Base-by-base conservation (phyloP, 92 coral and sea anemone genomes). In the Anthopleura xanthogrammica region DNA sequence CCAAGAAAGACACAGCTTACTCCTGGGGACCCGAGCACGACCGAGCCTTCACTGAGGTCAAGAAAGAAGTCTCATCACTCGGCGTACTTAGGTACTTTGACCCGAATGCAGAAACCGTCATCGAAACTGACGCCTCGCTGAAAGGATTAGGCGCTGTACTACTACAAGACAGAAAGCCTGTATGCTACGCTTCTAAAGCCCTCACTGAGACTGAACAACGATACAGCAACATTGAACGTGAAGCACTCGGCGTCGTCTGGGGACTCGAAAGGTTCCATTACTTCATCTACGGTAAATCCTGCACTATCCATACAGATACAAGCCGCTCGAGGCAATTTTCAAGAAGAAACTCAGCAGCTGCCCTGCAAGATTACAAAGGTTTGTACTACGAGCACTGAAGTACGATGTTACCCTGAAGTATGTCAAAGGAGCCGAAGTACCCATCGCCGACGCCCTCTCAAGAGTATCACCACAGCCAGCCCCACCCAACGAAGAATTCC, bases 171-270 rank as follows among this genome's bases (percentile, higher is more conserved):
- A 78, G 83, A 39, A 82, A 87, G 60, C 90, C 89, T 3, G 86
- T 87, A 20, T 81, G 89, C 46, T 85, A 87, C 74, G 89, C 85
- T 23, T 84, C 87, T 0, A 85, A 87, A 40, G 86, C 89, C 43
- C 89, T 84, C 13, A 90, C 93, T n/a, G 87, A 88, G 41, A 83
- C 91, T 17, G 91, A 85, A 41, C 82, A 77, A 71, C 80, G 72
- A 14, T 91, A 91, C 81, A 85, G 94, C 78, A 90, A 84, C 83
- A 84, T 90, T 72, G 91, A 90, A 60, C 71, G 94, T 22, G 91
- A 90, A 81, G 66, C 91, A 84, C 87, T 83, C 5, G 89, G 83
- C 0, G 85, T 88, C 56, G 85, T 89, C 9, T 87, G 89, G 89
- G 89, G 89, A 41, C 91, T 91, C 2, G 91, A 88, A 81, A 56